Percentiles rank a stretch among this genome's conserved stretches.
Evolutionary conservation across 2,888 invertebrate genomes (phyloP).

Genomic region (Aspidiotus rigidus): DNA sequence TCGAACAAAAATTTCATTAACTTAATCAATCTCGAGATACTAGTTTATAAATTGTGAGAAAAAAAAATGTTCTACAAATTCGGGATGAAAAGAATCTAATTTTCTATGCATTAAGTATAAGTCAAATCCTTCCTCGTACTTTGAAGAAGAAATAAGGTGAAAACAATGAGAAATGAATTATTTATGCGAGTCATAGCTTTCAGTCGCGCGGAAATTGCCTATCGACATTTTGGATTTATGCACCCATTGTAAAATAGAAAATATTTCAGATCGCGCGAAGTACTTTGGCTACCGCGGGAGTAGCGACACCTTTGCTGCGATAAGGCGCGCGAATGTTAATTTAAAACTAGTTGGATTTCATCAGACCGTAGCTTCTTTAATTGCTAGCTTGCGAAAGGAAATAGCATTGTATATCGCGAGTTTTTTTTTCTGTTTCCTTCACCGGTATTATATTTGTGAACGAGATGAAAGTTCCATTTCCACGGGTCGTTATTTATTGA

Average conservation of each 20-base stretch:
- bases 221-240: conserved; percentile 23
- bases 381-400: conserved; percentile 25
- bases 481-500: not conserved
- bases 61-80: too few species aligned
- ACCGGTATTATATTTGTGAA: not conserved
- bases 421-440: not conserved
- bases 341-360: conserved; percentile 26
- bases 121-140: not conserved
- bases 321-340: not conserved
- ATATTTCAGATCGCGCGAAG: not conserved
- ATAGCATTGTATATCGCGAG: conserved; percentile 13
- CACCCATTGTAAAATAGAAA: conserved; percentile 6
- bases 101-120: not conserved
- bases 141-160: not conserved
- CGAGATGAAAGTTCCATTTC: conserved; percentile 1
- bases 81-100: not conserved
- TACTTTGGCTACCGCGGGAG: not conserved
- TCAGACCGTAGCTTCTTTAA: conserved; percentile 30
- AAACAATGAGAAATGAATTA: conserved; percentile 33
- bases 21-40: too few species aligned
- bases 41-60: too few species aligned
- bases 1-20: too few species aligned
- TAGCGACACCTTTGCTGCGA: not conserved
- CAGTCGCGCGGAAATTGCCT: conserved; percentile 14
- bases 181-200: conserved; percentile 22